Conservation (phyloP, 2,113 vertebrate species). For the Xiphophorus maculatus region DNA sequence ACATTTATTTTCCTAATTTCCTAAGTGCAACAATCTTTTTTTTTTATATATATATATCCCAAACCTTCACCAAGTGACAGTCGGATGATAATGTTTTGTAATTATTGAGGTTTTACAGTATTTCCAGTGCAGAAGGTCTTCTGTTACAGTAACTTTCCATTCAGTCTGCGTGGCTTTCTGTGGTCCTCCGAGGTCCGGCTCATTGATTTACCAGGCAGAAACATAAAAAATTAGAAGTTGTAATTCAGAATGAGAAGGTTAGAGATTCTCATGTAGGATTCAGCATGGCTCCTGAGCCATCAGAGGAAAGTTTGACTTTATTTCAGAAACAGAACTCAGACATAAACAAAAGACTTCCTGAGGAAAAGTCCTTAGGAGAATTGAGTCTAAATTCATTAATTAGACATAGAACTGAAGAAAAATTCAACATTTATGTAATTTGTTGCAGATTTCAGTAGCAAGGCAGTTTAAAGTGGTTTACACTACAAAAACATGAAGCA, state of each 20-base stretch:
- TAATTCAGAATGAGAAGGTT: background rate
- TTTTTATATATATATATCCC: background rate
- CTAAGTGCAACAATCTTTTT: background rate
- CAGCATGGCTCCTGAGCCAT: too few relatives aligned
- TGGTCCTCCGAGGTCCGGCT: background rate
- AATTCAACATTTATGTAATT: too few relatives aligned
- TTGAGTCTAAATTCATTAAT: too few relatives aligned
- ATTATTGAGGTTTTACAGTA: background rate
- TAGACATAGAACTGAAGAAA: too few relatives aligned
- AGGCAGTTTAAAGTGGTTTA: too few relatives aligned
- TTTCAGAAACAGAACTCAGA: too few relatives aligned
- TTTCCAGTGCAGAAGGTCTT: background rate
- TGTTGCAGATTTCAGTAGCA: too few relatives aligned
- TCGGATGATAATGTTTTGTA: too few relatives aligned
- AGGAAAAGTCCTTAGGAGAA: too few relatives aligned
- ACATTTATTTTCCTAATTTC: background rate
- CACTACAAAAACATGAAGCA: too few relatives aligned
- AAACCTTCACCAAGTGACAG: background rate
- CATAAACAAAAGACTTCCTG: too few relatives aligned
- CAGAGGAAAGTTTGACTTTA: too few relatives aligned
- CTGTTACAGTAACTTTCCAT: background rate
- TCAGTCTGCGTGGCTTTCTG: background rate
- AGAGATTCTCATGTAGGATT: background rate
- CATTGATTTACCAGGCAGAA: background rate
- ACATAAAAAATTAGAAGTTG: background rate